phyloP scores from a whole-genome alignment of 1,140 invertebrate genomes.

The Nasonia giraulti region DNA sequence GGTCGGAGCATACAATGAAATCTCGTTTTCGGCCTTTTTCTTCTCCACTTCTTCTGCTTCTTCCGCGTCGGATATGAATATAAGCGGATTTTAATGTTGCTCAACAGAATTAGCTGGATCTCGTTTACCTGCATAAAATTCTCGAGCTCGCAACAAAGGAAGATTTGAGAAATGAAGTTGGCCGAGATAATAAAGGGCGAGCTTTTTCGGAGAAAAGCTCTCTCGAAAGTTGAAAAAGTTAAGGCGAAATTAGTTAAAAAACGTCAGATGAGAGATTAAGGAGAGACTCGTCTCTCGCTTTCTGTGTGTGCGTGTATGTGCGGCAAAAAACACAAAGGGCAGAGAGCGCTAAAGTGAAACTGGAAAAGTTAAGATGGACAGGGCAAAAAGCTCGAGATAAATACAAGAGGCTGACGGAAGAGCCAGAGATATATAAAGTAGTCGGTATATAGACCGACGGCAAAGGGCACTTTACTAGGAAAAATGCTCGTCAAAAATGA shows the following conservation, averaged over 20 bases:
- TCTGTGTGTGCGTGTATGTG: too few species aligned
- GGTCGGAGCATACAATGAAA: too few species aligned
- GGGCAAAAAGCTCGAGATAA: background rate
- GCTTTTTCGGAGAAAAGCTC: background rate
- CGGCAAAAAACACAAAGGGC: background rate
- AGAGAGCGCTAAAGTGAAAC: background rate
- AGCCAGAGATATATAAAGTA: background rate
- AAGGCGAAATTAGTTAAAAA: background rate
- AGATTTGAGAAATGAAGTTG: too few species aligned
- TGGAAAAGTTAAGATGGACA: slow-evolving; percentile 1
- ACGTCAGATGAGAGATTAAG: too few species aligned
- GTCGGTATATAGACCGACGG: background rate
- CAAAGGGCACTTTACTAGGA: background rate
- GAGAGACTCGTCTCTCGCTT: background rate
- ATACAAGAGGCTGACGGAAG: background rate
- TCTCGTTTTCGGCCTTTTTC: too few species aligned
- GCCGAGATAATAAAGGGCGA: too few species aligned
- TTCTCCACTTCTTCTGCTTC: too few species aligned
- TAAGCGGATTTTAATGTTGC: background rate
- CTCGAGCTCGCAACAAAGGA: too few species aligned
- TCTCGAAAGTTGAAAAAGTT: background rate
- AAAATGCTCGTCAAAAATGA: background rate
- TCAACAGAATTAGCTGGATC: background rate
- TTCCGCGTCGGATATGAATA: too few species aligned
- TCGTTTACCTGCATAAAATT: too few species aligned